A percentile compares a stretch with the other conserved stretches of the same genome.
Conservation (phyloP, 2,888 invertebrate genomes). For the Campopleginae sp. region DNA sequence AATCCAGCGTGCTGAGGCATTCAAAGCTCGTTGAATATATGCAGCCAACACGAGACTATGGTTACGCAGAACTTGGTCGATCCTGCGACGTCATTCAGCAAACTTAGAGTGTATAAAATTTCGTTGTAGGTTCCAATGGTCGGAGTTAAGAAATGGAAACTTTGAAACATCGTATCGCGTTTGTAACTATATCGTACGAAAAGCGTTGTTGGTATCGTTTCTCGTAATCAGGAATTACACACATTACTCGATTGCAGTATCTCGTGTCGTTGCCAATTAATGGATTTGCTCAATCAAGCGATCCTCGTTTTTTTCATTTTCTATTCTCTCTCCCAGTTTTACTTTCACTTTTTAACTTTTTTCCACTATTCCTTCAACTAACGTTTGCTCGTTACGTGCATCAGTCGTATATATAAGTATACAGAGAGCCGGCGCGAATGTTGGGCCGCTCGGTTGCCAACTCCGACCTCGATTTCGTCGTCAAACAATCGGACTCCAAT, state of each 20-base stretch:
- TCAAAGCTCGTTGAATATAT: background rate
- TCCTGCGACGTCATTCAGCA: background rate
- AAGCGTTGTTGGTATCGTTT: background rate
- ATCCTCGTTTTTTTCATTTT: background rate
- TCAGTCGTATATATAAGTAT: background rate
- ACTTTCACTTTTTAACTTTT: background rate
- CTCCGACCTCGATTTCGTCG: conserved; percentile 60
- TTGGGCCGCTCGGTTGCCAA: conserved; percentile 47
- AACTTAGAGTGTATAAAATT: background rate
- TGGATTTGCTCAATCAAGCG: background rate
- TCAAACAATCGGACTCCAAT: conserved; percentile 62
- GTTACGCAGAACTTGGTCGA: background rate
- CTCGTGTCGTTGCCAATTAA: background rate
- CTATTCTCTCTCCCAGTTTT: background rate
- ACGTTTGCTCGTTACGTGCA: conserved; percentile 31
- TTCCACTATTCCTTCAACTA: background rate
- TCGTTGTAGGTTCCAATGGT: background rate
- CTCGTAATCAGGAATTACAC: background rate
- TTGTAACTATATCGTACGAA: background rate
- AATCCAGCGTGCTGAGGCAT: background rate
- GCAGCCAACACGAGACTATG: background rate
- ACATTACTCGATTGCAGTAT: background rate
- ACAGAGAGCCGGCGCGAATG: conserved; percentile 34
- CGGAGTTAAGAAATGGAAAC: background rate
- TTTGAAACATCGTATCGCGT: background rate